Evolutionary conservation across 2,888 invertebrate genomes (phyloP).

Genomic region (Tinea trinotella): DNA sequence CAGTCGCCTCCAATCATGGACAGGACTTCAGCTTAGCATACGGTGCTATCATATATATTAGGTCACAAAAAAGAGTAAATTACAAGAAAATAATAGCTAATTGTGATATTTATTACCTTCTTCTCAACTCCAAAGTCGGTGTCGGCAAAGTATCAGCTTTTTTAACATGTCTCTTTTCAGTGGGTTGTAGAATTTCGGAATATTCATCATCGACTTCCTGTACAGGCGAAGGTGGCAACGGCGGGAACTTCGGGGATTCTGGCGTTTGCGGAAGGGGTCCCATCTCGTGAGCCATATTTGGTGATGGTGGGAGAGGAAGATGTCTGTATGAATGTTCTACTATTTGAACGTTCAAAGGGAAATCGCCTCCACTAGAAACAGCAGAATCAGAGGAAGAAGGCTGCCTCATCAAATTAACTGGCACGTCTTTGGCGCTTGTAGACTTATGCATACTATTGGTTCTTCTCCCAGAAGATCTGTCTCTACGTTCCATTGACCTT

Average conservation of each 20-base stretch:
- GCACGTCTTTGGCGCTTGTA: conserved; percentile 81
- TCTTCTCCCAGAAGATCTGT: conserved; percentile 60
- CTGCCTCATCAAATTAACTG: conserved; percentile 68
- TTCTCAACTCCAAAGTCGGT: conserved; percentile 57
- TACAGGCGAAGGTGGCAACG: conserved; percentile 86
- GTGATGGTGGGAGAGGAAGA: conserved; percentile 56
- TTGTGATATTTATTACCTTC: conserved; percentile 46
- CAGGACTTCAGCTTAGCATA: no score
- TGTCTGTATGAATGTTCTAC: conserved; percentile 71
- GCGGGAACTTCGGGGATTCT: conserved; percentile 76
- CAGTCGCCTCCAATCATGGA: no score
- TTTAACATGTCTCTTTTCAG: conserved; percentile 58
- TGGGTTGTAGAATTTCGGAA: conserved; percentile 74
- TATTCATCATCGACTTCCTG: conserved; percentile 85
- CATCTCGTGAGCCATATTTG: conserved; percentile 52
- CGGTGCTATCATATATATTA: no score
- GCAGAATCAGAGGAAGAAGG: conserved; percentile 67
- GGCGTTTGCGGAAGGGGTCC: conserved; percentile 65
- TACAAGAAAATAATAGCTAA: neutral
- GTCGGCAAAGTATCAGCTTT: conserved; percentile 72
- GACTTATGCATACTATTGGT: conserved; percentile 81
- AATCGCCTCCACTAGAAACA: conserved; percentile 70
- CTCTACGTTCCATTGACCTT: conserved; percentile 62
- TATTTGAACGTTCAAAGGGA: conserved; percentile 76
- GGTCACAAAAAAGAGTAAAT: neutral